phyloP scores from a whole-genome alignment of 2,888 invertebrate genomes.

The Drosophila suboccidentalis region DNA sequence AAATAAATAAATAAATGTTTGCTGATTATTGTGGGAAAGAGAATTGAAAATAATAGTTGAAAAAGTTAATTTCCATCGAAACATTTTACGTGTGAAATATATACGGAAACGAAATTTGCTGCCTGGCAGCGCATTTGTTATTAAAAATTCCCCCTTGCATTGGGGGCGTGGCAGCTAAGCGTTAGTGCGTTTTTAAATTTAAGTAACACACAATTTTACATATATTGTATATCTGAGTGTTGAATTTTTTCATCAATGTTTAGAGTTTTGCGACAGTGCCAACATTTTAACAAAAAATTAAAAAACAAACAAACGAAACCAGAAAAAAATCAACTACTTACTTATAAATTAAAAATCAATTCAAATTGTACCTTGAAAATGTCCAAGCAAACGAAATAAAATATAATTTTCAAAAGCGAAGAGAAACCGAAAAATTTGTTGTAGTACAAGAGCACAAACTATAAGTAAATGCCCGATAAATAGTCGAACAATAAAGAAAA shows the following conservation, averaged over 20 bases:
- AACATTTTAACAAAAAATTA: constrained; percentile 49
- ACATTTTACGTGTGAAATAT: constrained; percentile 43
- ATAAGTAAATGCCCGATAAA: constrained; percentile 41
- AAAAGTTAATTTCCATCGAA: constrained; percentile 18
- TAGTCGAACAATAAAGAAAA: constrained; percentile 51
- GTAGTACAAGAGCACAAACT: constrained; percentile 53
- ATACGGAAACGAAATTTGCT: constrained; percentile 43
- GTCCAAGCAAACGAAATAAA: constrained; percentile 34
- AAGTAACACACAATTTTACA: constrained; percentile 60
- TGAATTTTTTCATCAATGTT: constrained; percentile 73
- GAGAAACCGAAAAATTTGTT: constrained; percentile 31
- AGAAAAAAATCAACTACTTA: constrained; percentile 7
- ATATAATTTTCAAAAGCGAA: constrained; percentile 14
- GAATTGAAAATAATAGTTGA: constrained; percentile 23
- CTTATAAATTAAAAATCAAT: constrained; percentile 36
- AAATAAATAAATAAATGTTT: constrained; percentile 52
- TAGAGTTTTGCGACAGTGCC: constrained; percentile 66
- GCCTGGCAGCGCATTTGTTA: constrained; percentile 62
- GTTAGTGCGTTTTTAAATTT: constrained; percentile 46
- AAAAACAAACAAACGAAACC: constrained; percentile 23
- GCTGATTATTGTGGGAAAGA: constrained; percentile 52
- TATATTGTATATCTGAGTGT: constrained; percentile 72
- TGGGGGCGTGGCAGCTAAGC: constrained; percentile 28
- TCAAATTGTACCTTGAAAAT: constrained; percentile 67
- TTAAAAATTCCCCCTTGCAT: neutral